Evolutionary conservation across 2,888 invertebrate species (phyloP).

Genomic region (Acholoe squamosa): DNA sequence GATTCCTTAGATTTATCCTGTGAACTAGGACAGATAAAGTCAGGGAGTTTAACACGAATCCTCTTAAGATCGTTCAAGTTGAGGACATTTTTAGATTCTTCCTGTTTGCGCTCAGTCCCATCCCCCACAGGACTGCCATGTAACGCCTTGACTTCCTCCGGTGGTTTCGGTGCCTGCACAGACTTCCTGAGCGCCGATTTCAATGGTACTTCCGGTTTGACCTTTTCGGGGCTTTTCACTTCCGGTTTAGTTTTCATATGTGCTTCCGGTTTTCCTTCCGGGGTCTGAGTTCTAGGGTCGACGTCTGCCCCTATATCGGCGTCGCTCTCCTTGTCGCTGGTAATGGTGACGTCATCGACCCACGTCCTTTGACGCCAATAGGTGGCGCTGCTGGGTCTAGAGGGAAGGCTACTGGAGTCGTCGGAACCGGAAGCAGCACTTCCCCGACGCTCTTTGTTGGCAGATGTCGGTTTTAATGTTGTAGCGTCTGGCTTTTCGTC

Average conservation of each 20-base stretch:
- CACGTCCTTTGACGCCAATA: constrained; percentile 35
- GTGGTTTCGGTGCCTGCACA: background rate
- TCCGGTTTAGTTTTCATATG: background rate
- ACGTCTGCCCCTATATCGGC: background rate
- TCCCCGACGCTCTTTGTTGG: background rate
- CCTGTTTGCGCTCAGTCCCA: background rate
- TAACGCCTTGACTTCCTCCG: background rate
- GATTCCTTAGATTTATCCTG: constrained; percentile 75
- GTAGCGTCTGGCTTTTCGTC: background rate
- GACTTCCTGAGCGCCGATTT: background rate
- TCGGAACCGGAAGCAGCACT: constrained; percentile 2
- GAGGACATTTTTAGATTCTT: background rate
- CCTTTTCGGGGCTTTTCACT: background rate
- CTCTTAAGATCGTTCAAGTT: constrained; percentile 48
- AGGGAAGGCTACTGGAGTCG: constrained; percentile 20
- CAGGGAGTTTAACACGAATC: constrained; percentile 68
- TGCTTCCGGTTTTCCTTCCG: background rate
- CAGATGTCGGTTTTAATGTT: background rate
- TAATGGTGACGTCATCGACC: constrained; percentile 63
- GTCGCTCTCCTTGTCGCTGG: constrained; percentile 6
- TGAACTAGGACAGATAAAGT: constrained; percentile 77
- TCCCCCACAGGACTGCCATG: background rate
- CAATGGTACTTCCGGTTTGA: background rate
- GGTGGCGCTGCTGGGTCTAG: constrained; percentile 34
- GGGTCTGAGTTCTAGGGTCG: background rate